Evolutionary conservation across 1,140 invertebrate species (phyloP).

Genomic region (Drosophila lini): DNA sequence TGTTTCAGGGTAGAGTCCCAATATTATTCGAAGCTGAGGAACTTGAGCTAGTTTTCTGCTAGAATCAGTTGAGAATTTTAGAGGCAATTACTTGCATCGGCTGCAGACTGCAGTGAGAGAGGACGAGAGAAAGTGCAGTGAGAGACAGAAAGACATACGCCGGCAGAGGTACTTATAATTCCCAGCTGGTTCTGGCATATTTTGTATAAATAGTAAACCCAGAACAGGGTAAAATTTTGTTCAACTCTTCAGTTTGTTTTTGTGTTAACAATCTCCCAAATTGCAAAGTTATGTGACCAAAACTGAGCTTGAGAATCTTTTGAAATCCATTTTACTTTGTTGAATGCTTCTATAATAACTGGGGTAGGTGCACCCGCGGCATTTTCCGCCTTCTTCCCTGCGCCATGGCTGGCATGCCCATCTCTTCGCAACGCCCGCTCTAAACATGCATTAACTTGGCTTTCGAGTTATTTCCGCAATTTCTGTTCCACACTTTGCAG

Average conservation of each 20-base stretch:
- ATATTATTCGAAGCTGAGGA: background rate
- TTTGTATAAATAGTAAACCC: too few relatives aligned
- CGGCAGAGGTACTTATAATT: background rate
- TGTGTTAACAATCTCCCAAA: background rate
- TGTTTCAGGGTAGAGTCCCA: background rate
- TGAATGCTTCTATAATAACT: constrained; percentile 42
- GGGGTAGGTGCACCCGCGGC: constrained; percentile 22
- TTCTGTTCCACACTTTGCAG: constrained; percentile 51
- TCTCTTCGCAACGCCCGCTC: constrained; percentile 1
- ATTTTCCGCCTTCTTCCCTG: constrained; percentile 24
- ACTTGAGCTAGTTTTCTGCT: background rate
- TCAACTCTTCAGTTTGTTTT: too few relatives aligned
- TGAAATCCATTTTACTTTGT: constrained; percentile 39
- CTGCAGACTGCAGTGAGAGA: background rate
- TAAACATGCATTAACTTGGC: constrained; percentile 40
- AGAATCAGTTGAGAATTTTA: background rate
- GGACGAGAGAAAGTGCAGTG: too few relatives aligned
- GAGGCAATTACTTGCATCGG: background rate
- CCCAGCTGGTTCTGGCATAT: background rate
- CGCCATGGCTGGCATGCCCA: background rate
- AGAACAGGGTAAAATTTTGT: too few relatives aligned
- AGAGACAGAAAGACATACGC: background rate
- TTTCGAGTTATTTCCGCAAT: constrained; percentile 51
- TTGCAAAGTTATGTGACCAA: background rate
- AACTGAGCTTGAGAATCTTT: constrained; percentile 21